Evolutionary conservation across 2,888 invertebrate species (phyloP), one percentile per base, ranked within the genome.

Genomic region (Hypsopygia costalis): DNA sequence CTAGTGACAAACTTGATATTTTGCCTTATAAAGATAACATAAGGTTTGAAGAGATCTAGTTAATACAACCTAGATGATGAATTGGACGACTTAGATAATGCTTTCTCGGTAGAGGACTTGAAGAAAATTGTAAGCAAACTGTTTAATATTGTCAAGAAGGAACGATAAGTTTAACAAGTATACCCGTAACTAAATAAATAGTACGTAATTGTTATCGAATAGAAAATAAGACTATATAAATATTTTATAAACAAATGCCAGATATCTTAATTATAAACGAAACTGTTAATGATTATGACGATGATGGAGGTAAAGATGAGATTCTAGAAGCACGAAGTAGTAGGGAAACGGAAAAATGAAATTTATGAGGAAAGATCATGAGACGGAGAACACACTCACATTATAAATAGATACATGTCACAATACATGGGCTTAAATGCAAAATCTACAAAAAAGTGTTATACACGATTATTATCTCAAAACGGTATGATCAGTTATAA

Each of bases 371-470:
- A 61, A 62, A 73, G 64, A 67, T 53, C 56, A 64, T 57, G 60
- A 74, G 61, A 75, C 65, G 62, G 63, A 82, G 76, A 80, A 75
- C 79, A 85, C 83, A 80, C 74, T 75, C 77, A 83, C 82, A 62
- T 74, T 77, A 78, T 78, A 73, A 69, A 76, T 79, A 81, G 70
- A 81, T 62, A 69, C 62, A 61, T 56, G 61, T 78, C 83, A 86
- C 82, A 78, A 85, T 87, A 87, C 83, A 83, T 81, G 78, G 78
- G 73, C 75, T 78, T 85, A 86, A 72, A 86, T 83, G 81, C 75
- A 81, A 86, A 81, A 79, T 69, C 87, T 87, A 87, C 87, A 71
- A 81, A 82, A 58, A 81, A 75, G 70, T 79, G 76, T 78, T 80
- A 82, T 72, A 85, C 72, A 80, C 78, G 82, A 82, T 82, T 85